Conservation (phyloP, 1,140 invertebrate species). For the Calephelis nemesis region DNA sequence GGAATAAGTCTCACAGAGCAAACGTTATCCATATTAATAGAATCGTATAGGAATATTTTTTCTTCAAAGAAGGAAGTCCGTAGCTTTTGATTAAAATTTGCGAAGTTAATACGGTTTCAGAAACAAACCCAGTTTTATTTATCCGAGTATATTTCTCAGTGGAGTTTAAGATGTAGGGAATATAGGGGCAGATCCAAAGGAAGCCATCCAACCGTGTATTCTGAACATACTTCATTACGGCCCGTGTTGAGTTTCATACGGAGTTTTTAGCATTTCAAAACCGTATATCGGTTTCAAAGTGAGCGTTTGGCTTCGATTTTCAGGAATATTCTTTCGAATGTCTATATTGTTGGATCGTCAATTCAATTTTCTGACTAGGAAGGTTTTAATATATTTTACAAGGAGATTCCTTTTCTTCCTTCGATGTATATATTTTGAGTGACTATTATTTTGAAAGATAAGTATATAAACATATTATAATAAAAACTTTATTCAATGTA, state of each 20-base stretch:
- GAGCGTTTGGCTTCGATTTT: slow-evolving; percentile 2
- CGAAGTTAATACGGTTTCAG: slow-evolving; percentile 34
- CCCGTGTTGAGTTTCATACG: slow-evolving; percentile 29
- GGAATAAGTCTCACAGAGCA: not conserved
- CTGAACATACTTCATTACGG: slow-evolving; percentile 61
- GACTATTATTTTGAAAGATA: no score
- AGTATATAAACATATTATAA: no score
- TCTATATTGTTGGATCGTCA: not conserved
- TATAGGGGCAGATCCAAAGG: slow-evolving; percentile 42
- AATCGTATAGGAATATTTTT: slow-evolving; percentile 1
- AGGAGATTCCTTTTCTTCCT: no score
- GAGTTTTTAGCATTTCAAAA: slow-evolving; percentile 19
- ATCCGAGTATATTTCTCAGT: slow-evolving; percentile 38
- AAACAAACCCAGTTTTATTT: slow-evolving; percentile 38
- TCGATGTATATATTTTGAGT: no score
- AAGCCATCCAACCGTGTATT: slow-evolving; percentile 48
- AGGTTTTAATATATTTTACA: no score
- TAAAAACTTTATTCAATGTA: no score
- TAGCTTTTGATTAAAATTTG: slow-evolving; percentile 34
- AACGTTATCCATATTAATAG: slow-evolving; percentile 23
- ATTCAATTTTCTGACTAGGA: not conserved
- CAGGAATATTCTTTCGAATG: not conserved
- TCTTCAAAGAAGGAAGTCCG: slow-evolving; percentile 16
- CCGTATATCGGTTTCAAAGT: slow-evolving; percentile 9
- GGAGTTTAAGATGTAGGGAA: slow-evolving; percentile 39